A percentile compares a stretch with the other conserved stretches of the same genome.
Conservation (phyloP, 92 coral and sea anemone genomes). For the Zoanthus sansibaricus region DNA sequence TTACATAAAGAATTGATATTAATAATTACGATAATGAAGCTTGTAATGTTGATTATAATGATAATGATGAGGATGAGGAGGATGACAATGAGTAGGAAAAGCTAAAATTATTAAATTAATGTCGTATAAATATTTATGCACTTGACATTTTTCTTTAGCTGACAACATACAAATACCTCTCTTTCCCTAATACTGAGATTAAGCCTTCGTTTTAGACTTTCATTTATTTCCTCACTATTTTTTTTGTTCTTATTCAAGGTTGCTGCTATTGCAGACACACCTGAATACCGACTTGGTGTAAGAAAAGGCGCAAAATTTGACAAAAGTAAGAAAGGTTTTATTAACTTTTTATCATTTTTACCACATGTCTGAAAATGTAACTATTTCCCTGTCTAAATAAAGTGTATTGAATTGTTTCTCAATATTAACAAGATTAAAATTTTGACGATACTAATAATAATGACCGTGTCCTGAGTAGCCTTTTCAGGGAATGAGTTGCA, state of each 20-base stretch:
- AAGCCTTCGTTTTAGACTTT: background rate
- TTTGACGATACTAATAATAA: no score
- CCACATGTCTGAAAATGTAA: no score
- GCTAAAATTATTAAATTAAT: no score
- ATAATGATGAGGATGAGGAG: background rate
- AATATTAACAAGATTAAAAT: no score
- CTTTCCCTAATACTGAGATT: background rate
- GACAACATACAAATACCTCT: no score
- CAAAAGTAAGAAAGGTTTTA: background rate
- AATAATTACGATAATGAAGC: no score
- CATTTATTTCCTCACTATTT: background rate
- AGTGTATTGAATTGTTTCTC: background rate
- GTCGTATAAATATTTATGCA: no score
- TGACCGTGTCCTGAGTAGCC: no score
- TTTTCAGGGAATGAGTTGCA: no score
- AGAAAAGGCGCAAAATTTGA: conserved; percentile 35
- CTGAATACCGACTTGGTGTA: conserved; percentile 37
- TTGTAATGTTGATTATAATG: no score
- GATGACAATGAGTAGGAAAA: background rate
- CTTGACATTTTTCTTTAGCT: no score
- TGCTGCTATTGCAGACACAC: conserved; percentile 25
- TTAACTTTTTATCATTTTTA: background rate
- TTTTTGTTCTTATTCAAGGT: conserved; percentile 1
- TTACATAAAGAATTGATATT: background rate
- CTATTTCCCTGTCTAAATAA: background rate